Evolutionary conservation across 2,888 invertebrate genomes (phyloP), one percentile per base, ranked within the genome.

Genomic region (Macaria liturata): DNA sequence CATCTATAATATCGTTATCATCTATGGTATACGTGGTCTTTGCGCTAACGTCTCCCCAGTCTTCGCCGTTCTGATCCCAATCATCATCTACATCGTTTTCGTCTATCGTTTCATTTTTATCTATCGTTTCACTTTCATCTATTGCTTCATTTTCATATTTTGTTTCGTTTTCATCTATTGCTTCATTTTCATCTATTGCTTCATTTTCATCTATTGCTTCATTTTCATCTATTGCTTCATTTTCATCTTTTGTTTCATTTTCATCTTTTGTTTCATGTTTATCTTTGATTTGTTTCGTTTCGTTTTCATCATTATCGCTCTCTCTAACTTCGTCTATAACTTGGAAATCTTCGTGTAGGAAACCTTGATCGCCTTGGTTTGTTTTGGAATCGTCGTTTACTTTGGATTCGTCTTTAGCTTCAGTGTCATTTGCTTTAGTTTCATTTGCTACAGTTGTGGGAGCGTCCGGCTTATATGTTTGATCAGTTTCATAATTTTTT

Each of bases 301-400:
- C 39, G 40, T 40, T 30, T 20, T 43, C 47, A 42, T 62, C 63
- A 34, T 57, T 58, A 47, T 63, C 66, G 7, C 50, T 53, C 32
- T 53, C 66, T 9, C 59, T 49, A 4, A 64, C 62, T 57, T 67
- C 64, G 47, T 66, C 62, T 32, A 64, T 61, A 20, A 64, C 57
- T 8, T 66, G 32, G 44, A 62, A 66, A 9, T 64, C 61, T 43
- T 50, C 54, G 20, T 57, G n/a, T 4, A 59, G 30, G 40, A 54
- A 55, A 4, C 34, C 30, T 20, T 59, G 55, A 37, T 54, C 46
- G 6, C 9, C 37, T 4, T 39, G 48, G 9, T 54, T 7, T 30
- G 3, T 4, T 9, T 31, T 43, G 8, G 20, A 6, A 4, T 42
- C 42, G 5, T 1, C 42, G 4, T 42, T 42, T n/a, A 1, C 42